Base-by-base conservation (phyloP, 2,113 vertebrate species). In the Rutilus rutilus region DNA sequence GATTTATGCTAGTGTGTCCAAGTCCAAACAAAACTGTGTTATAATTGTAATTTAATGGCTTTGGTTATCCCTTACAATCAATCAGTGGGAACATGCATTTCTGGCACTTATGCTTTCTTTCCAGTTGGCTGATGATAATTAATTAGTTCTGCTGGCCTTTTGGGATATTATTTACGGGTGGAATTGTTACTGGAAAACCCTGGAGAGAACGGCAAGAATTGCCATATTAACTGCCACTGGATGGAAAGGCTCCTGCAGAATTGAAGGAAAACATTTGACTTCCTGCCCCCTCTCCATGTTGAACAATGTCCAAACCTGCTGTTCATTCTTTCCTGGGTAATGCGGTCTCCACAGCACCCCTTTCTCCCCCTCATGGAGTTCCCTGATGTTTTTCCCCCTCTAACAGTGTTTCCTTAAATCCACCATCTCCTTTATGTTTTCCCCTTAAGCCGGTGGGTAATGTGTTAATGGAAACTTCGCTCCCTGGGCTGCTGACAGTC, bases 201-300 rank as follows among this genome's bases (percentile, higher is more conserved):
- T 42, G 71, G 83, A 67, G 78, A 69, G 39, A 67, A 52, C 39
- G 84, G 87, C 60, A 86, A 82, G 78, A 90, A 73, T 65, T 73
- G 88, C 82, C 30, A 76, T 81, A 91, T 92, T 91, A 90, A 90
- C 69, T 88, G 88, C 87, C 89, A 14, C 69, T 87, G 86, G 88
- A 90, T 90, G 89, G 90, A 92, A 92, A 91, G 87, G 67, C 59
- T 83, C 65, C 85, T 52, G 79, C 83, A 87, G 65, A 88, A 82
- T 54, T 86, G 69, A 69, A 91, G 82, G 86, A 91, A 92, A 93
- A 92, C 90, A 91, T 77, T 42, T 14, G 57, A 69, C 91, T 93
- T 94, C 90, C 91, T 92, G 91, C 76, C 85, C 73, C 86, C 78
- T 84, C 27, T 78, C 78, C 65, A 87, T 90, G 87, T 89, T 88